Evolutionary conservation across 1,140 invertebrate genomes (phyloP), one percentile per base, ranked within the genome.

Genomic region (Drosophila aff.): DNA sequence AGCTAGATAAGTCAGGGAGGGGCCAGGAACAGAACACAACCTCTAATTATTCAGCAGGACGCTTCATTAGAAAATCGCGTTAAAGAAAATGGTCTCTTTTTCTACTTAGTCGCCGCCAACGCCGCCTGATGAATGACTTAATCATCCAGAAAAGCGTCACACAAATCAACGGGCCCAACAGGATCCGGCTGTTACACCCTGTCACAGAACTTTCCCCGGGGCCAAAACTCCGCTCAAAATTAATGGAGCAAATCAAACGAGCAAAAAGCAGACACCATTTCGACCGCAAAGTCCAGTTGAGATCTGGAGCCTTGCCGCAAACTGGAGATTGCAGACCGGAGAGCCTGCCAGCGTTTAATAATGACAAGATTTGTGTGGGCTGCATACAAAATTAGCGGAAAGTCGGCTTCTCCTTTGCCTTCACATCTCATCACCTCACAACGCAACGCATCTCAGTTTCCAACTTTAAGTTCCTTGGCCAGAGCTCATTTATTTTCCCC

Each of bases 111-210:
- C 18, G 33, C 23, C 7, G 13, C n/a, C 31, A 38, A 26, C 23
- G 73, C 52, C 74, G 67, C 28, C 77, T 87, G 85, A 87, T 81
- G 85, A 73, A 87, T 90, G 85, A 90, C 81, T 83, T 87, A 87
- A 87, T 87, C 84, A 87, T 61, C 84, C 85, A 89, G 84, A 89
- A 87, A 87, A 87, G 81, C 81, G 67, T 53, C 81, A 81, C 69
- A 87, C 81, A 87, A 87, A 87, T 87, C 84, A 87, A 90, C 84
- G 73, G 66, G 63, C 80, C 46, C 53, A 67, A 76, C 55, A 44
- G 40, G 73, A 41, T 23, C 33, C 66, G 52, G 53, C 49, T 81
- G 46, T 71, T 72, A 74, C 21, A 21, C 52, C 15, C 58, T 65
- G 63, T 76, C 81, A 75, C 66, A 76, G 81, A 84, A 84, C 73